These are phyloP conservation scores for Chrysochloris asiatica DNA, from an alignment of 2,113 vertebrate genomes.

Conservation along the genomic window DNA sequence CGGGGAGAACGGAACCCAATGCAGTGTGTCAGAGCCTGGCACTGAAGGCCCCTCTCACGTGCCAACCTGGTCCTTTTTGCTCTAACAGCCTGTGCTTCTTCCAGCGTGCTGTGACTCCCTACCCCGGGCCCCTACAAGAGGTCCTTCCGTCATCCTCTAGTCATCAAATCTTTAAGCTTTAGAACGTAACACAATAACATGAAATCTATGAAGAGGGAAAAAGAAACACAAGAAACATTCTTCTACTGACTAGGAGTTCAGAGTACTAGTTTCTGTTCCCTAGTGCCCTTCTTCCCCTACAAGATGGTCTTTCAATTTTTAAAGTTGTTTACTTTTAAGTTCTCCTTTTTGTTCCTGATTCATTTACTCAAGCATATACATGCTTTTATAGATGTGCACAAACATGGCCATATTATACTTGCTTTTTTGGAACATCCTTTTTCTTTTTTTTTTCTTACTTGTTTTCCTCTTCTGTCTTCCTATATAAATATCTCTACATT, in stretches of 20 bases:
- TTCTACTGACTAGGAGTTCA: not conserved
- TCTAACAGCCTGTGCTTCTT: not conserved
- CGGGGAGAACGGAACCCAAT: not conserved
- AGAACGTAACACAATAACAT: too few species aligned
- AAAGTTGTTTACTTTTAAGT: not conserved
- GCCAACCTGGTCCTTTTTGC: not conserved
- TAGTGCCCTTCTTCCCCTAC: not conserved
- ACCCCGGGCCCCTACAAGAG: not conserved
- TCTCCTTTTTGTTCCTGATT: too few species aligned
- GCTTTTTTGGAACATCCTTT: not conserved
- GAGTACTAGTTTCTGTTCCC: not conserved
- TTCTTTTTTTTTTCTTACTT: not conserved
- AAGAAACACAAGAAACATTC: not conserved
- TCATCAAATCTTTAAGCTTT: not conserved
- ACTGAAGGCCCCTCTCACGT: fast-evolving
- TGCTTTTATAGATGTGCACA: fast-evolving
- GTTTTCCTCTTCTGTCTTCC: not conserved
- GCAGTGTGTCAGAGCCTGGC: fast-evolving
- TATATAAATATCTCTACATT: not conserved
- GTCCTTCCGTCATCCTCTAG: not conserved
- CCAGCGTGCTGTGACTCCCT: not conserved
- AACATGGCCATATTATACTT: fast-evolving
- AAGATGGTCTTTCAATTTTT: not conserved
- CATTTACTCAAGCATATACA: too few species aligned
- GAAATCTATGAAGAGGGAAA: not conserved